Evolutionary conservation across 30 jellyfish, hydroid and myxozoan species (phyloP).

Genomic region (Hydractinia echinata): DNA sequence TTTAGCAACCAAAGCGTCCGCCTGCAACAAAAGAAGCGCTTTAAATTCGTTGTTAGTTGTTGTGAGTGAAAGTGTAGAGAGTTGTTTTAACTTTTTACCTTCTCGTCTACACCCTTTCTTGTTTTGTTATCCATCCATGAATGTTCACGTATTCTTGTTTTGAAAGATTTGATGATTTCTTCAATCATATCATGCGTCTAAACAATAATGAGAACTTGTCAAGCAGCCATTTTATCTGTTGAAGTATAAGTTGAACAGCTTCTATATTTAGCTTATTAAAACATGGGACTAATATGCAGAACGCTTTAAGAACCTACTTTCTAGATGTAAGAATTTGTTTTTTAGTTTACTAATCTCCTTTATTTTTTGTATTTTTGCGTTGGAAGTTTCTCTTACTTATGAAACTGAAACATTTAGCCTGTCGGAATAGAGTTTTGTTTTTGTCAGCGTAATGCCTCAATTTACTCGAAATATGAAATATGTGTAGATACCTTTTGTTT

Average conservation of each 20-base stretch:
- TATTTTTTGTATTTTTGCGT: neutral
- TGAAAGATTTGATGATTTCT: slow-evolving; percentile 81
- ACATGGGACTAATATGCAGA: no score
- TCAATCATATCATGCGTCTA: slow-evolving; percentile 85
- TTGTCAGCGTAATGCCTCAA: no score
- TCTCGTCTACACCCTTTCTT: slow-evolving; percentile 71
- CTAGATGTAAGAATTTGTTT: no score
- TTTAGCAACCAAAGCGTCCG: slow-evolving; percentile 90
- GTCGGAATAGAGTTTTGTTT: no score
- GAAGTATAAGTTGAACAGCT: no score
- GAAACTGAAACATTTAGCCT: no score
- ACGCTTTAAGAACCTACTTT: no score
- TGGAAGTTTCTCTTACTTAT: no score
- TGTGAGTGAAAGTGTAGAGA: neutral
- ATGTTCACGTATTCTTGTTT: slow-evolving; percentile 54
- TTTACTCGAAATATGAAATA: neutral
- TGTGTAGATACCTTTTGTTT: slow-evolving; percentile 56
- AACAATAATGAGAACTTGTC: neutral
- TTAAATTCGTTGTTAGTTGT: neutral
- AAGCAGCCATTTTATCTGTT: no score
- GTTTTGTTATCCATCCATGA: slow-evolving; percentile 85
- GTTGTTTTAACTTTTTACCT: slow-evolving; percentile 29
- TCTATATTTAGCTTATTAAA: no score
- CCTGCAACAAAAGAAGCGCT: slow-evolving; percentile 29
- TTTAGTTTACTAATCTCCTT: no score